Evolutionary conservation across 2,113 vertebrate species (phyloP).

Genomic region (Mohoua ochrocephala): DNA sequence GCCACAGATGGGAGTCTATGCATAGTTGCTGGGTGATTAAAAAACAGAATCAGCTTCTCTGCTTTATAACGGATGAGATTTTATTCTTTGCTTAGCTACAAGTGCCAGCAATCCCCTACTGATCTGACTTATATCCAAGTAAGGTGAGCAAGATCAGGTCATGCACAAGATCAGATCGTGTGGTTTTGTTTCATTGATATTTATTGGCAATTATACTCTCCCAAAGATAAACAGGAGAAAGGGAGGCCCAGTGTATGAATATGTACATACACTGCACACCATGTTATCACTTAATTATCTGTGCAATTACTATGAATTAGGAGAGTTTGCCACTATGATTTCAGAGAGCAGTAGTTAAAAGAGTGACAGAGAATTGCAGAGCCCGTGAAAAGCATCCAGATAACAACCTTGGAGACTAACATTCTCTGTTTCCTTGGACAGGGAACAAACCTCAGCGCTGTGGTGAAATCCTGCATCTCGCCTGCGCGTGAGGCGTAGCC

Average conservation of each 20-base stretch:
- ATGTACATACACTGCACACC: neutral
- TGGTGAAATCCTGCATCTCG: neutral
- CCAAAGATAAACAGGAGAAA: neutral
- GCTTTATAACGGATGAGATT: neutral
- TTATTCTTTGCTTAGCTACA: neutral
- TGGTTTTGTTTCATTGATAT: neutral
- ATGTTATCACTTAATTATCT: neutral
- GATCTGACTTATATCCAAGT: neutral
- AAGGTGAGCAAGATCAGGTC: neutral
- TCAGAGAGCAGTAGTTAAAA: neutral
- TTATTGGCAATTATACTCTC: neutral
- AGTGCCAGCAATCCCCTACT: neutral
- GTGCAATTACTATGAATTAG: neutral
- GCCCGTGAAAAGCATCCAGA: neutral
- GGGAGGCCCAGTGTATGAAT: neutral
- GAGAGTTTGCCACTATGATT: neutral
- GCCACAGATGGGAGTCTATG: neutral
- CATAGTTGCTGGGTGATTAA: neutral
- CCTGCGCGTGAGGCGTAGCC: accelerated
- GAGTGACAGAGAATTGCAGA: neutral
- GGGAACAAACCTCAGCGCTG: neutral
- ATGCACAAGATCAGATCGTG: neutral
- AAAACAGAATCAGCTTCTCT: neutral
- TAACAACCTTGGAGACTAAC: neutral
- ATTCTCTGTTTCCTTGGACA: neutral